Conservation (phyloP, 2,888 invertebrate genomes). For the Drymonia ruficornis region DNA sequence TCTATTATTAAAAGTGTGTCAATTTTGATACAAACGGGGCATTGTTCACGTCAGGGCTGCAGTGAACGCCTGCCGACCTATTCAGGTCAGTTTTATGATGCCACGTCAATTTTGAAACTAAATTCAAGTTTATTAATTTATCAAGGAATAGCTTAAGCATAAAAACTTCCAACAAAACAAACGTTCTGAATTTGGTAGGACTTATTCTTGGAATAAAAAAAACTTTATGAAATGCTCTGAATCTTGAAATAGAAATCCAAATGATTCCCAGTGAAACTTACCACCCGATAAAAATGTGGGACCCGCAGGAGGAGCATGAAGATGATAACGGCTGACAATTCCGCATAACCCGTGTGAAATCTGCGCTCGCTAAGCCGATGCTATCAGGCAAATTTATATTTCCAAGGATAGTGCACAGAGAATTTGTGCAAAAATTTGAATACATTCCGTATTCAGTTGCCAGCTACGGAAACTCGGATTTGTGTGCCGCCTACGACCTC, state of each 20-base stretch:
- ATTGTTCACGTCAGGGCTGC: constrained; percentile 24
- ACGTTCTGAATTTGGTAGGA: background rate
- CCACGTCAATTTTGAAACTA: background rate
- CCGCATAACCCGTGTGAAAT: constrained; percentile 13
- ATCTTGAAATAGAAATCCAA: constrained; percentile 3
- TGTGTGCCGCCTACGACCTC: constrained; percentile 17
- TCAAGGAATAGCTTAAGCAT: no score
- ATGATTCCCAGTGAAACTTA: background rate
- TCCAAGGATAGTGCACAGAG: constrained; percentile 9
- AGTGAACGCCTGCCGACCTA: constrained; percentile 18
- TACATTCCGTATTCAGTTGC: constrained; percentile 19
- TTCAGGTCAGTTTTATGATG: constrained; percentile 13
- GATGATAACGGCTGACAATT: constrained; percentile 12
- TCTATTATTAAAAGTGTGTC: constrained; percentile 37
- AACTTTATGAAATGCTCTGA: background rate
- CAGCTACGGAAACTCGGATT: constrained; percentile 10
- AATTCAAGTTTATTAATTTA: background rate
- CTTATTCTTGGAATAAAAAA: background rate
- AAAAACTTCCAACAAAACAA: background rate
- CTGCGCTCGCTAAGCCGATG: constrained; percentile 10
- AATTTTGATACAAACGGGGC: constrained; percentile 35
- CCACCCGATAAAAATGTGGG: background rate
- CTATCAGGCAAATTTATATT: constrained; percentile 17
- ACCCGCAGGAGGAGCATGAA: constrained; percentile 7
- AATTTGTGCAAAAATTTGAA: constrained; percentile 18